Evolutionary conservation across 1,140 invertebrate species (phyloP).

Genomic region (Drosophila nannoptera): DNA sequence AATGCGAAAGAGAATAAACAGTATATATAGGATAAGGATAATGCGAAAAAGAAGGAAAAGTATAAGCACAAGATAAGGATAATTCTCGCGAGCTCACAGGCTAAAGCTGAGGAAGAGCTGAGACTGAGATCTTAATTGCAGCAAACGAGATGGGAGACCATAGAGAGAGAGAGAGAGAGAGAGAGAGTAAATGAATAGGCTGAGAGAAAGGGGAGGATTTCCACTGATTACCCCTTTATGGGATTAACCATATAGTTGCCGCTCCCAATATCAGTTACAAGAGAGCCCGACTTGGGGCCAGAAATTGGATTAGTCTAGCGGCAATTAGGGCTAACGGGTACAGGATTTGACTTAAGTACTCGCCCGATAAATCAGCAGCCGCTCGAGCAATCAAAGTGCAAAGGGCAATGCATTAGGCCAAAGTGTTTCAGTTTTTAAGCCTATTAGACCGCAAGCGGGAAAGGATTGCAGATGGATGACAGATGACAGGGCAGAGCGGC

Average conservation of each 20-base stretch:
- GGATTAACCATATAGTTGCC: not conserved
- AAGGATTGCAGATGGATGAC: constrained; percentile 5
- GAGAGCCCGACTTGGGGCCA: not conserved
- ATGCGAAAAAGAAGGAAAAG: no score
- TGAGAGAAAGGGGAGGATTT: no score
- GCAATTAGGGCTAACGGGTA: not conserved
- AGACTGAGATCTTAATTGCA: no score
- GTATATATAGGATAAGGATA: no score
- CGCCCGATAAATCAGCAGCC: constrained; percentile 10
- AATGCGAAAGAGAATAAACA: no score
- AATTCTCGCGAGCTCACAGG: no score
- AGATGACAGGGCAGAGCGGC: constrained; percentile 18
- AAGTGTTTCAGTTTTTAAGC: constrained; percentile 65
- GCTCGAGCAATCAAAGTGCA: constrained; percentile 42
- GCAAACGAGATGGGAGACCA: no score
- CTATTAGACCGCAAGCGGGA: constrained; percentile 42
- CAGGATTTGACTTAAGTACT: not conserved
- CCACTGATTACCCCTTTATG: no score
- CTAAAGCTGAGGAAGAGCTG: no score
- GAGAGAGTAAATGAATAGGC: no score
- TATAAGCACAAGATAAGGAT: no score
- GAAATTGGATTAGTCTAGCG: constrained; percentile 30
- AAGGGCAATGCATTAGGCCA: constrained; percentile 25
- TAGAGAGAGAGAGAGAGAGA: no score
- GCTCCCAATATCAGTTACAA: not conserved